These are phyloP conservation scores for Agapornis roseicollis DNA, from an alignment of 2,113 vertebrate genomes.

Conservation along the genomic window DNA sequence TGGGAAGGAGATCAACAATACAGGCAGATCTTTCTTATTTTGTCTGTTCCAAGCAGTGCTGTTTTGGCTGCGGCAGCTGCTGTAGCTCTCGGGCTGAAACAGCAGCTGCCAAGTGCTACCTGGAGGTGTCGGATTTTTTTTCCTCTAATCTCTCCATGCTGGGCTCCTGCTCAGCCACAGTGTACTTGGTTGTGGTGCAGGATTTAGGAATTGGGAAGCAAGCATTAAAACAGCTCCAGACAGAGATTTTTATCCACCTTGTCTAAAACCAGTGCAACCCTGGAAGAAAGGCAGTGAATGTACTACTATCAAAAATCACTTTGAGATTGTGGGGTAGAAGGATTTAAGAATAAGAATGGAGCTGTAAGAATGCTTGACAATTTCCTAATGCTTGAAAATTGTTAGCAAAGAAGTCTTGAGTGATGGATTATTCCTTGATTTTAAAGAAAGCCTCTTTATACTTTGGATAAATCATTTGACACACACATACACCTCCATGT, in stretches of 20 bases:
- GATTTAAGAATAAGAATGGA: background rate
- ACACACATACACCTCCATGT: background rate
- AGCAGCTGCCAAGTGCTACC: slow-evolving; percentile 27
- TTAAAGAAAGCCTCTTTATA: background rate
- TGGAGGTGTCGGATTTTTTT: slow-evolving; percentile 3
- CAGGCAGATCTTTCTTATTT: background rate
- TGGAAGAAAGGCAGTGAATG: background rate
- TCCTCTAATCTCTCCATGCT: background rate
- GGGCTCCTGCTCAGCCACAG: background rate
- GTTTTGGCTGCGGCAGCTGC: slow-evolving; percentile 31
- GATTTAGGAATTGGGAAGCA: background rate
- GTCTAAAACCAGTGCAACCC: background rate
- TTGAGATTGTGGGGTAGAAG: background rate
- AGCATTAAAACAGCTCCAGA: background rate
- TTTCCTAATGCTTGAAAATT: background rate
- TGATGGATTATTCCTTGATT: background rate
- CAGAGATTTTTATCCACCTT: background rate
- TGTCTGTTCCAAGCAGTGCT: background rate
- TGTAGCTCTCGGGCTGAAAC: slow-evolving; percentile 11
- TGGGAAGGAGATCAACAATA: background rate
- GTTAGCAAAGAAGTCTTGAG: background rate
- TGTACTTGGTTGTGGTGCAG: background rate
- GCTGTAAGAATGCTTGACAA: background rate
- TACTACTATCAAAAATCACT: background rate
- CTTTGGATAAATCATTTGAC: background rate